Conservation (phyloP, 2,888 invertebrate genomes). For the Tetragnatha montana region DNA sequence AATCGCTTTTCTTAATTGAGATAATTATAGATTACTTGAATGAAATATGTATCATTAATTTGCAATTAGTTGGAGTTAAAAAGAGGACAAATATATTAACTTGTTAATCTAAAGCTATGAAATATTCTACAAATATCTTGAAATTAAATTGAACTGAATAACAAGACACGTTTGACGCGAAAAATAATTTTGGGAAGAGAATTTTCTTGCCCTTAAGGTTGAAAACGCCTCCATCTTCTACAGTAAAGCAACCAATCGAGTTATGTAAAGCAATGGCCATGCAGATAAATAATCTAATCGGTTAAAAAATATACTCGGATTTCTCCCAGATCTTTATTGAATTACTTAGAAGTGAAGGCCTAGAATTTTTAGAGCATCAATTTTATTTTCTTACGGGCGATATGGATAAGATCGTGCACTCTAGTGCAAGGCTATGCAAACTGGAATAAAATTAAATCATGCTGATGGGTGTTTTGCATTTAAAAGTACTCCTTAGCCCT, state of each 20-base stretch:
- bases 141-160: neutral
- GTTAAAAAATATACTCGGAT: slow-evolving; percentile 1
- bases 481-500: neutral
- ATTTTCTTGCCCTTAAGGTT: neutral
- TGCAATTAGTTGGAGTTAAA: too few species aligned
- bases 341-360: neutral
- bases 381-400: neutral
- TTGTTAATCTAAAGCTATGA: neutral
- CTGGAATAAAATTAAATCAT: neutral
- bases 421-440: neutral
- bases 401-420: neutral
- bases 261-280: neutral
- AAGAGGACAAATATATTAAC: too few species aligned
- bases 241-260: neutral
- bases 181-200: neutral
- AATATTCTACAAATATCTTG: neutral
- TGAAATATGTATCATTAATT: too few species aligned
- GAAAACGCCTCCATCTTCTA: neutral
- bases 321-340: slow-evolving; percentile 19
- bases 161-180: neutral
- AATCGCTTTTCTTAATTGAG: too few species aligned
- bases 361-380: neutral
- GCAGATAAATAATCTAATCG: neutral
- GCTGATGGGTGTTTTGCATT: neutral
- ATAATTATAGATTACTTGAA: too few species aligned